phyloP scores from a whole-genome alignment of 2,113 vertebrate species.

The Dromaius novaehollandiae region DNA sequence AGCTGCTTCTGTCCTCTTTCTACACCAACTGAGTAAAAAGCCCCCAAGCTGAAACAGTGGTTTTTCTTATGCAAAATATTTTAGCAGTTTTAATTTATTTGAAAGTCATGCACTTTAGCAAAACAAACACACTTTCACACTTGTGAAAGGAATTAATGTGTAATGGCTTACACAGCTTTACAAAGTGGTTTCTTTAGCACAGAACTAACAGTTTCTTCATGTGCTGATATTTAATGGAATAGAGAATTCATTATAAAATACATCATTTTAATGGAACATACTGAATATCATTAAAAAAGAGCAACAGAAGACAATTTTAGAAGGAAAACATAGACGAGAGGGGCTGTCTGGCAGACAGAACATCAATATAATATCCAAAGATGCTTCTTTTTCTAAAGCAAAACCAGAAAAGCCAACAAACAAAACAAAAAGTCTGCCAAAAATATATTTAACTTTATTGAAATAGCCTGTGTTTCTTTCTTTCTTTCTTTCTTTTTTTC shows the following conservation, averaged over 20 bases:
- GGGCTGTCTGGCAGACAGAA: not conserved
- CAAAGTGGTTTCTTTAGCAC: not conserved
- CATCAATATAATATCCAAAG: not conserved
- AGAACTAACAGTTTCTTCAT: not conserved
- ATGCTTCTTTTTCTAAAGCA: not conserved
- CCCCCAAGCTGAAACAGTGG: not conserved
- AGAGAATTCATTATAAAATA: not conserved
- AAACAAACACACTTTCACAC: not conserved
- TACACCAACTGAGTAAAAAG: not conserved
- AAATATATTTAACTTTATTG: conserved; percentile 50
- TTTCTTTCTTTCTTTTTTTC: not conserved
- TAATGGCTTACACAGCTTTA: not conserved
- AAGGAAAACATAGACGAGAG: not conserved
- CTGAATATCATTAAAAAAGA: not conserved
- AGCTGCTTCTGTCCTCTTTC: not conserved
- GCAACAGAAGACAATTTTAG: not conserved
- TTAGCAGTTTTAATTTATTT: not conserved
- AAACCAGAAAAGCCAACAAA: not conserved
- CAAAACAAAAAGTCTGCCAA: not conserved
- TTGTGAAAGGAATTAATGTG: not conserved
- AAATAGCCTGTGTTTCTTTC: not conserved
- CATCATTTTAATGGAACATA: not conserved
- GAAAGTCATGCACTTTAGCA: not conserved
- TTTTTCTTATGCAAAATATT: not conserved
- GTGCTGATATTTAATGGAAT: not conserved